A percentile compares a stretch with the other conserved stretches of the same genome.
Evolutionary conservation across 2,888 invertebrate genomes (phyloP).

Genomic region (Conus canariensis): DNA sequence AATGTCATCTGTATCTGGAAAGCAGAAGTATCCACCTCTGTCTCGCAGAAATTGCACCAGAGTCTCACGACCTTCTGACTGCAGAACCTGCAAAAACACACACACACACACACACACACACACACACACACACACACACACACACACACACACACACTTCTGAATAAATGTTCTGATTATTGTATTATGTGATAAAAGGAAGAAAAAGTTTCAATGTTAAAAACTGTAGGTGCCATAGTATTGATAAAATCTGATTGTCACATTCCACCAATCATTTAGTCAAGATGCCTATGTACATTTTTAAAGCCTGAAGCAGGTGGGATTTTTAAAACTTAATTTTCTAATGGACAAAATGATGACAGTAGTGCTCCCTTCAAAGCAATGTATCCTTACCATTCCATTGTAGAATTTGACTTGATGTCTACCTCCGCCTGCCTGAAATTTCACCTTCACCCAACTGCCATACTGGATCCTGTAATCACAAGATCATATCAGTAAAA

Average conservation of each 20-base stretch:
- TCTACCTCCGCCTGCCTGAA: background rate
- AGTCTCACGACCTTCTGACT: background rate
- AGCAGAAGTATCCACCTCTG: background rate
- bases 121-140: constrained; percentile 5
- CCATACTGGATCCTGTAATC: too few relatives aligned
- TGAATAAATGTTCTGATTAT: background rate
- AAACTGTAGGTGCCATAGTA: too few relatives aligned
- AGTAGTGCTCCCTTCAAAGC: background rate
- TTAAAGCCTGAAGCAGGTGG: background rate
- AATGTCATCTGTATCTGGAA: background rate
- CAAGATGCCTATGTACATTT: too few relatives aligned
- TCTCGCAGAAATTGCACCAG: background rate
- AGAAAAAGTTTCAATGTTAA: too few relatives aligned
- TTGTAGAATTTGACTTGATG: constrained; percentile 8
- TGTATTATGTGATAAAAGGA: background rate
- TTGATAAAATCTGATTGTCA: too few relatives aligned
- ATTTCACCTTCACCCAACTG: constrained; percentile 1
- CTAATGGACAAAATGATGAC: background rate
- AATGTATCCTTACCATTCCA: constrained; percentile 15
- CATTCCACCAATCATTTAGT: too few relatives aligned
- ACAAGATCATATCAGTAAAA: too few relatives aligned
- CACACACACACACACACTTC: too few relatives aligned
- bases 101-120: constrained; percentile 11
- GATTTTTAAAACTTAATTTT: background rate
- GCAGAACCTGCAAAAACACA: background rate